These are phyloP conservation scores for Nilaparvata lugens DNA, from an alignment of 1,140 invertebrate genomes.

Conservation along the genomic window DNA sequence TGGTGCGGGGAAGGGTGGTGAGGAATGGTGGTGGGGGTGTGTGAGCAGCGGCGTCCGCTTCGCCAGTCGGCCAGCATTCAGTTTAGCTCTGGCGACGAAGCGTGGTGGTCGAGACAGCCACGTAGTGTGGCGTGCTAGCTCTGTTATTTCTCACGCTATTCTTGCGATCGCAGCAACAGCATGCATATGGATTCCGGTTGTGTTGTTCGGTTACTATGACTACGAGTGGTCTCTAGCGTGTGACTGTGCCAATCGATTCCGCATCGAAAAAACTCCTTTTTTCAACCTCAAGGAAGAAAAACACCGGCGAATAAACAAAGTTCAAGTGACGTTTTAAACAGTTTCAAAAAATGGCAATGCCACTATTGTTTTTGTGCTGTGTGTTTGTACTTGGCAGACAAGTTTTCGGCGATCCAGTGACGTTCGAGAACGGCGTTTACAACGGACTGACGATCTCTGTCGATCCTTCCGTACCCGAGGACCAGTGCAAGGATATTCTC, in stretches of 20 bases:
- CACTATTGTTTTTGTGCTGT: neutral
- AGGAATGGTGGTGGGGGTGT: neutral
- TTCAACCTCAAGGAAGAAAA: conserved; percentile 1
- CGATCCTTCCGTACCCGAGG: neutral
- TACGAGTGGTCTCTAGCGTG: neutral
- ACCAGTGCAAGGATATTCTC: neutral
- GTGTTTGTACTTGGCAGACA: neutral
- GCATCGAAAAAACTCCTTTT: neutral
- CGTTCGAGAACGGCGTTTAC: neutral
- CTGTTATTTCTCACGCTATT: neutral
- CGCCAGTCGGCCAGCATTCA: neutral
- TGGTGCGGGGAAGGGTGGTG: neutral
- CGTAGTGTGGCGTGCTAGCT: neutral
- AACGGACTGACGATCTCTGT: neutral
- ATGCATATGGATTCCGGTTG: neutral
- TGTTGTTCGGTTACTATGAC: conserved; percentile 1
- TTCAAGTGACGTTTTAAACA: neutral
- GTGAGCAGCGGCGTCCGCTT: neutral
- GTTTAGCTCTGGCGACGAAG: neutral
- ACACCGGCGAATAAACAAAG: neutral
- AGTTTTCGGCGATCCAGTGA: neutral
- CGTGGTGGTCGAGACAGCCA: neutral
- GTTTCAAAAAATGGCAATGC: neutral
- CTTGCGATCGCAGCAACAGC: neutral
- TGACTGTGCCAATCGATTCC: neutral